Base-by-base conservation (phyloP, 2,888 invertebrate genomes). In the Eupelmus urozonus region DNA sequence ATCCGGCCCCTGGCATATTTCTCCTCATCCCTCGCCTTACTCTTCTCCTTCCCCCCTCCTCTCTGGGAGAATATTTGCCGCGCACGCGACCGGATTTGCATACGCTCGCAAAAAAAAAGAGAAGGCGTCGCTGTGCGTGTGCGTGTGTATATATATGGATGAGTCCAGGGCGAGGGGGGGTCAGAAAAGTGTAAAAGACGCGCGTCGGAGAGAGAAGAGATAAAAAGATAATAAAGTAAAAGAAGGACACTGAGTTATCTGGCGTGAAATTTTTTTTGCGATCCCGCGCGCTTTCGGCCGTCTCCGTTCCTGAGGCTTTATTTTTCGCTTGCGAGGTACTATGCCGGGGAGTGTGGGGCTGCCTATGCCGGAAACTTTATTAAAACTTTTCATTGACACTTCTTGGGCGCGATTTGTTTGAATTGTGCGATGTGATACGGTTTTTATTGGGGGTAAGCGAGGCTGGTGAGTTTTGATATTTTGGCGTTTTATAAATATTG, bases 71-170 rank as follows among this genome's bases (percentile, higher is more conserved):
- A 72, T 75, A 67, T 78, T 80, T 76, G 67, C 77, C 57, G 25
- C 62, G 75, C 75, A 74, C 75, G 75, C 80, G 78, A 45, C 70
- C 59, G 55, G 76, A 80, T 80, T 80, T 80, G 78, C 80, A 78
- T 80, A 80, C 78, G 80, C 76, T 79, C 53, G 74, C 80, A 79
- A 55, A 77, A 78, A 81, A 76, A 80, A 73, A 79, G 60, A 57
- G 60, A 60, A 53, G 51, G n/a, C n/a, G n/a, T n/a, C n/a, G n/a
- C n/a, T n/a, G n/a, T n/a, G 49, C 34, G 71, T 55, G n/a, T 40
- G 23, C 57, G n/a, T 40, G 23, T 55, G 59, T 71, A 53, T 74
- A 63, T 66, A 57, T 42, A 53, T 57, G 18, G 27, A 11, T 23
- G 29, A 25, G n/a, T n/a, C n/a, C n/a, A n/a, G n/a, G n/a, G n/a